phyloP scores from a whole-genome alignment of 2,888 invertebrate genomes.

The Harpalus rubripes region DNA sequence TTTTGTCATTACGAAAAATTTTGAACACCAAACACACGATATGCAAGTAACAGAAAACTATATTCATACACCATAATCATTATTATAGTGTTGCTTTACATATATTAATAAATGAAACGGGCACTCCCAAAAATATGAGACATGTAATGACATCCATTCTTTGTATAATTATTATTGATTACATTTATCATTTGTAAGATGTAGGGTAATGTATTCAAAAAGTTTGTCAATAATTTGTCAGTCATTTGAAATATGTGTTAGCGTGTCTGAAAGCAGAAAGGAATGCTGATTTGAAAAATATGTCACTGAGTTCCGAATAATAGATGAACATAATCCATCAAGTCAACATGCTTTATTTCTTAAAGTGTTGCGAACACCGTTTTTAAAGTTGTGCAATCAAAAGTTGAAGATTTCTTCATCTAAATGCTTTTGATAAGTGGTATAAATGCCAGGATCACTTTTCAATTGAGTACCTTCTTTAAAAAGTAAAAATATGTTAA shows the following conservation, averaged over 20 bases:
- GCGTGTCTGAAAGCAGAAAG: neutral
- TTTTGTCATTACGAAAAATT: too few species aligned
- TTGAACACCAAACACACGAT: too few species aligned
- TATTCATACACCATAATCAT: too few species aligned
- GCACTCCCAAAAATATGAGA: too few species aligned
- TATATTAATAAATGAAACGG: too few species aligned
- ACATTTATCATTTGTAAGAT: neutral
- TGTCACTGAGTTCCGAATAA: neutral
- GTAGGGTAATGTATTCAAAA: neutral
- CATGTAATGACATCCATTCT: too few species aligned
- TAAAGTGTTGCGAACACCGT: neutral
- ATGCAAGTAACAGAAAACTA: too few species aligned
- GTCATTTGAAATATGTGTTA: neutral
- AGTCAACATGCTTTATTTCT: conserved; percentile 10
- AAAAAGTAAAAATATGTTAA: neutral
- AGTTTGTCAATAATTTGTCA: neutral
- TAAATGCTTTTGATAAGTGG: neutral
- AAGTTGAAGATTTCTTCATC: neutral
- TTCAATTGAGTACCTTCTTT: neutral
- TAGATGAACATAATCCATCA: conserved; percentile 32
- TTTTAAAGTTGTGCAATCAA: conserved; percentile 11
- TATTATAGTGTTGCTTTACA: too few species aligned
- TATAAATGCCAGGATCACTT: neutral
- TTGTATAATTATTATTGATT: neutral
- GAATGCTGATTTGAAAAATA: neutral